Evolutionary conservation across 2,888 invertebrate species (phyloP), one percentile per base, ranked within the genome.

Genomic region (Athrips mouffetella): DNA sequence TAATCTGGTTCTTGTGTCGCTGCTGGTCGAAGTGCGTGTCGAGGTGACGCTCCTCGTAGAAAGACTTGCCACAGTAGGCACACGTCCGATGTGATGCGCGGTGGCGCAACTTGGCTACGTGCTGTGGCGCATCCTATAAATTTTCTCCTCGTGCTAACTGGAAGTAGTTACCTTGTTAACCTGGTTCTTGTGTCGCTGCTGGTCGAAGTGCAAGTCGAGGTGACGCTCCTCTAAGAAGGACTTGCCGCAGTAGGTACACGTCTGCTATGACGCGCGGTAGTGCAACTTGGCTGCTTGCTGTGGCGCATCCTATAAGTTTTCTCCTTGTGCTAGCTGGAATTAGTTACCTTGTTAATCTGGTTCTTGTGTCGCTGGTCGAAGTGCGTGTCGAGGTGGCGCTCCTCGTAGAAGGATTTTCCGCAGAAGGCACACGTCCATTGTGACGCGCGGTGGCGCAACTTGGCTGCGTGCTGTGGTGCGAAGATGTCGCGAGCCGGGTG

Each of bases 371-470:
- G 92, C 85, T 93, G 94, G 89, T 96, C 96, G 90, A 96, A 96
- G 83, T 97, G 97, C 72, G 92, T 90, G 82, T 96, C 96, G 67
- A 96, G 90, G 82, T 93, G 94, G 70, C 93, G 92, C 80, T 96
- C 96, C 78, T 95, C 94, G 86, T 94, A 96, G 80, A 96, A 96
- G 57, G 96, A 95, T 82, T 96, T 96, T 62, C 96, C 96, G 87
- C 97, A 97, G 60, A 96, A 91, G 51, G 95, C 94, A 73, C 97
- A 97, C 7, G 94, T 95, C 96, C 96, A 96, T 80, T 96, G 96
- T 27, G 95, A 94, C 13, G 95, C 92, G 54, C 96, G 91, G 82
- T 95, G 94, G 73, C 95, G 94, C 67, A 93, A 91, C 82, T 96
- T 96, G 67, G 95, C 94, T 50, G 92, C 91, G 80, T 96, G 95